Conservation (phyloP, 2,888 invertebrate species). For the Caenorhabditis parvicauda region DNA sequence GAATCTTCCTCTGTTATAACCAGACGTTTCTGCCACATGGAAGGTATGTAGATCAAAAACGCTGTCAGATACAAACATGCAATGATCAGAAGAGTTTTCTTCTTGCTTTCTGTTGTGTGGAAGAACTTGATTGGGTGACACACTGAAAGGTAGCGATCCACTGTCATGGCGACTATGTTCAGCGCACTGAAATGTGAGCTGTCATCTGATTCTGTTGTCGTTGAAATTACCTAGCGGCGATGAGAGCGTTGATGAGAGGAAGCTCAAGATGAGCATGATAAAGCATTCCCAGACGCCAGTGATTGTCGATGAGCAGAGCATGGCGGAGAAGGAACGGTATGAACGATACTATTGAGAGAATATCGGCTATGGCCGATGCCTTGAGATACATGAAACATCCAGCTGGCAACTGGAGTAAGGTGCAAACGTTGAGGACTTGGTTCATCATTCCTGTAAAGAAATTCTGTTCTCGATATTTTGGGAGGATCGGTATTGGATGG, state of each 20-base stretch:
- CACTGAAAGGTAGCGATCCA: conserved; percentile 66
- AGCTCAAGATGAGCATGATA: conserved; percentile 66
- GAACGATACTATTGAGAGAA: conserved; percentile 74
- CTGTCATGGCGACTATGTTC: conserved; percentile 66
- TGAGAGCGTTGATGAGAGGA: conserved; percentile 65
- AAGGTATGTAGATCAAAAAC: conserved; percentile 64
- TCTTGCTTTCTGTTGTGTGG: conserved; percentile 60
- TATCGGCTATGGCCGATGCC: conserved; percentile 77
- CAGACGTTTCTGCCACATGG: conserved; percentile 64
- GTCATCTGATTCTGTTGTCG: background rate
- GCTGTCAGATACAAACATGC: conserved; percentile 63
- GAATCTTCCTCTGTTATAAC: no score
- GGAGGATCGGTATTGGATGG: no score
- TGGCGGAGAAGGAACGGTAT: conserved; percentile 64
- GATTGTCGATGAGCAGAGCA: conserved; percentile 45
- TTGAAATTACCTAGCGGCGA: conserved; percentile 64
- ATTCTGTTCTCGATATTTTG: no score
- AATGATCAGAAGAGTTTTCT: conserved; percentile 63
- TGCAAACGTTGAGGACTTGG: conserved; percentile 60
- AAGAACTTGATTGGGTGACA: conserved; percentile 62
- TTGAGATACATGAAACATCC: conserved; percentile 53
- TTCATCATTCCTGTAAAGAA: conserved; percentile 56
- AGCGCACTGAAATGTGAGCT: conserved; percentile 62
- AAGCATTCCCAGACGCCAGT: conserved; percentile 70
- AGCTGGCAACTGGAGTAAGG: conserved; percentile 54